phyloP scores from a whole-genome alignment of 2,888 invertebrate species.

The Iselma pallidipennis region DNA sequence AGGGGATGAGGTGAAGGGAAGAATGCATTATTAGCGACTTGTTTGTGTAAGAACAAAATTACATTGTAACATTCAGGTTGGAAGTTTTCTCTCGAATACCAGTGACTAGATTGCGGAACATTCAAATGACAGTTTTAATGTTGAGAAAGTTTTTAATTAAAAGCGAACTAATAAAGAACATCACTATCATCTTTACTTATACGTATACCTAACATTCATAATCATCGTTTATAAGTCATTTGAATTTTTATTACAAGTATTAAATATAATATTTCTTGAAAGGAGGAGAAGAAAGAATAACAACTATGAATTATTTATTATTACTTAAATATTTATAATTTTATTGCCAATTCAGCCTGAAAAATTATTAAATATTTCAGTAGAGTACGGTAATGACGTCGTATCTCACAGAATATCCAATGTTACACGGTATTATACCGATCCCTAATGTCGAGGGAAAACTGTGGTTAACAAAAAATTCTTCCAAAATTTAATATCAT shows the following conservation, averaged over 20 bases:
- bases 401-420: neutral
- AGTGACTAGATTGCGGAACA: neutral
- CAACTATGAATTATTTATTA: neutral
- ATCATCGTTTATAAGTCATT: neutral
- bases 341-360: neutral
- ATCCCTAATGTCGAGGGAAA: neutral
- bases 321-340: neutral
- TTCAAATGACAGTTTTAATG: conserved; percentile 1
- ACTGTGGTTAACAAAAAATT: neutral
- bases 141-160: conserved; percentile 3
- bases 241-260: neutral
- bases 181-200: neutral
- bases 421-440: neutral
- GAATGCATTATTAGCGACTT: neutral
- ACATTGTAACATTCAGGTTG: neutral
- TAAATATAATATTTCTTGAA: neutral
- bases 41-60: neutral
- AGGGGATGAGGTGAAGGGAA: neutral
- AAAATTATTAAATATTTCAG: neutral
- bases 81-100: neutral
- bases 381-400: neutral
- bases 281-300: neutral
- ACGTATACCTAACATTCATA: neutral
- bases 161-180: conserved; percentile 1
- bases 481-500: neutral